phyloP scores from a whole-genome alignment of 2,888 invertebrate genomes.

The Lysandra coridon region DNA sequence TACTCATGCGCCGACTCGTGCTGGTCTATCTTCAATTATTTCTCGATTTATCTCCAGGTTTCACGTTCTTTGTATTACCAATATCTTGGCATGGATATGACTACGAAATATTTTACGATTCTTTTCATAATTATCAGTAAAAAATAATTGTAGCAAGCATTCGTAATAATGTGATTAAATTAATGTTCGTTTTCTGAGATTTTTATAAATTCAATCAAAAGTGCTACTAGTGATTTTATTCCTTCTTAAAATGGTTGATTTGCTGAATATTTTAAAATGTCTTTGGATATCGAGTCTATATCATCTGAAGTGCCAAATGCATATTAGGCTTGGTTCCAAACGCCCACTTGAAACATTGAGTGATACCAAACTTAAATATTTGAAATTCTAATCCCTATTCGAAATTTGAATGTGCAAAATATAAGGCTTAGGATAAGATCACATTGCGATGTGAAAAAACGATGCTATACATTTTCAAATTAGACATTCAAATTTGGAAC shows the following conservation, averaged over 20 bases:
- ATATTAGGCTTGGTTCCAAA: not conserved
- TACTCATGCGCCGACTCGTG: no score
- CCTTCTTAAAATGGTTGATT: not conserved
- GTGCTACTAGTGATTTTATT: not conserved
- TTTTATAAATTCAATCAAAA: no score
- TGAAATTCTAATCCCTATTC: not conserved
- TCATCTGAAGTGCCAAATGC: not conserved
- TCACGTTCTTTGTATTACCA: not conserved
- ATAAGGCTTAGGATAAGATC: not conserved
- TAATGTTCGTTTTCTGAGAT: no score
- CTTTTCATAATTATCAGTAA: not conserved
- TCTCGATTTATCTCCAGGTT: not conserved
- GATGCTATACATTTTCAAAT: no score
- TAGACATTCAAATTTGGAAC: no score
- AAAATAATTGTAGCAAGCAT: not conserved
- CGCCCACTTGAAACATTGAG: not conserved
- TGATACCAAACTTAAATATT: not conserved
- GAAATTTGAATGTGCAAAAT: not conserved
- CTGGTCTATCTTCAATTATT: not conserved
- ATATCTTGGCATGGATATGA: not conserved
- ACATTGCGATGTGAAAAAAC: no score
- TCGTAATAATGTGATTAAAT: no score
- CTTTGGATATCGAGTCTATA: not conserved
- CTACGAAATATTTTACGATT: not conserved
- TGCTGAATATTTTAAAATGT: not conserved